phyloP scores from a whole-genome alignment of 2,113 vertebrate species.

The Catharus fuscescens region DNA sequence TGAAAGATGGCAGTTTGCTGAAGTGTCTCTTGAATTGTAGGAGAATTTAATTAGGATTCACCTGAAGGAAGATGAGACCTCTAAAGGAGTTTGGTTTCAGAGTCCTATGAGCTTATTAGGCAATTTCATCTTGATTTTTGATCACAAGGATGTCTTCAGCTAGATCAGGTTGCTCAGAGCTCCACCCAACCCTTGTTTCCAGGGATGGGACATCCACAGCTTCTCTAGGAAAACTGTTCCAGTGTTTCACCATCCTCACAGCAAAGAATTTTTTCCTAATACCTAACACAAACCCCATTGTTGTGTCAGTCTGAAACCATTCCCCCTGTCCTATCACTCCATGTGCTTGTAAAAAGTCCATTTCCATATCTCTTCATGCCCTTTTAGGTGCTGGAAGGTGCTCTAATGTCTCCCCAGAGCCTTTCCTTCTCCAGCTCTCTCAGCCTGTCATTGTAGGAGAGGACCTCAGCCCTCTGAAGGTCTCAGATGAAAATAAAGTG shows the following conservation, averaged over 20 bases:
- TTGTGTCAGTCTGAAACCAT: not conserved
- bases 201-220: not conserved
- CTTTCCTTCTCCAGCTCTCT: not conserved
- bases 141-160: not conserved
- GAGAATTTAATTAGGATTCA: not conserved
- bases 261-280: not conserved
- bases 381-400: not conserved
- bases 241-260: not conserved
- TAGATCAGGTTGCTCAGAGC: not conserved
- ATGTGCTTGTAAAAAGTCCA: not conserved
- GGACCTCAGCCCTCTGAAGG: not conserved
- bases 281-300: not conserved
- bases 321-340: not conserved
- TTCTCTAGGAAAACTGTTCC: not conserved
- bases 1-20: not conserved
- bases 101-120: not conserved
- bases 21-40: not conserved
- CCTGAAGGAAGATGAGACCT: not conserved
- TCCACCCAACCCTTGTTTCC: not conserved
- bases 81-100: not conserved
- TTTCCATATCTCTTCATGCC: not conserved
- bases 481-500: not conserved
- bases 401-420: accelerated
- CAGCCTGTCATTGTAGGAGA: not conserved
- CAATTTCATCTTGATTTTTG: not conserved